Base-by-base conservation (phyloP, 2,113 vertebrate genomes). In the Carollia perspicillata region DNA sequence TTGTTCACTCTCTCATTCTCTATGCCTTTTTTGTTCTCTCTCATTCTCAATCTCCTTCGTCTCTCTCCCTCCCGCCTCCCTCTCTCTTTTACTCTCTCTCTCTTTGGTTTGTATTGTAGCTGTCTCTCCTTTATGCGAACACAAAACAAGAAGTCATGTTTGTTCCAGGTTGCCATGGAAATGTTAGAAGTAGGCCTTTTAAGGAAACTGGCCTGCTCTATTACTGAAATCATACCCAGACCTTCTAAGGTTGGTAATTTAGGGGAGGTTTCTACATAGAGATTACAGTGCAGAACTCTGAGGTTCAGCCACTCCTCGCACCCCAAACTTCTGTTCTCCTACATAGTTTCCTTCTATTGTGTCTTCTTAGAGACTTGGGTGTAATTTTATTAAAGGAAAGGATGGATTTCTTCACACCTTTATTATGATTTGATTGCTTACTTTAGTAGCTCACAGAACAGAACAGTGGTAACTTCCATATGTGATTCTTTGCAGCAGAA, bases 131-230 rank as follows among this genome's bases (percentile, higher is more conserved):
- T 95, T 97, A 83, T 93, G 37, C 16, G 92, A 95, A 89, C 66
- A 89, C 53, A 93, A 93, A 93, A 84, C 49, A 87, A 80, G 60
- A 90, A 92, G 85, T 94, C 66, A 89, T 86, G 47, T 95, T 97
- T 97, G 71, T 47, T 94, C 63, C 78, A 93, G 60, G 90, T 97
- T 96, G 60, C 90, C 94, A 92, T 95, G 87, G 96, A 95, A 92
- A 97, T 97, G 12, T 58, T 95, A 23, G 69, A 93, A 69, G 40
- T 90, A 93, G 17, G 69, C 68, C 83, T 95, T 96, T 95, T 53
- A 90, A 89, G 85, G 79, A 95, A 93, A 86, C 47, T 69, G n/a
- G 17, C 42, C 35, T 87, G 69, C 44, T 89, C 40, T 68, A 51
- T 95, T 95, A 85, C 63, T 93, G 72, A 95, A 95, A 89, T 95